These are phyloP conservation scores for Patagioenas fasciata DNA, from an alignment of 2,113 vertebrate species.

Conservation along the genomic window DNA sequence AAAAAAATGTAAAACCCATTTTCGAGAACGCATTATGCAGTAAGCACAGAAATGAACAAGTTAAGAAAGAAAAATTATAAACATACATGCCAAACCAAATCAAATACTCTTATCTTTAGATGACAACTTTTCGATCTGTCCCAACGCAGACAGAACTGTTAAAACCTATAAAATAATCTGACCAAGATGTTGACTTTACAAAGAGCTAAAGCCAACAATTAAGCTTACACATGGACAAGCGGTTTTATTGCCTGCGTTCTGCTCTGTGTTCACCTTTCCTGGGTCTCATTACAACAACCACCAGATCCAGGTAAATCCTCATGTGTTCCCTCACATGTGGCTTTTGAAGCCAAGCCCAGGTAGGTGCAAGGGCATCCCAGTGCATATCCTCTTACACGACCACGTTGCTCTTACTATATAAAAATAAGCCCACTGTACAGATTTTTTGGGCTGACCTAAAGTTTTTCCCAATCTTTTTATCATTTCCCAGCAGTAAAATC, in stretches of 20 bases:
- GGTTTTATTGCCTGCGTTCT: neutral
- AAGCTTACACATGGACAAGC: neutral
- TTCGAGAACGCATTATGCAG: neutral
- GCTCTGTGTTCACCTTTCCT: neutral
- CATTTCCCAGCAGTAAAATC: neutral
- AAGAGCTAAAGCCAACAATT: neutral
- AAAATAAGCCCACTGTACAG: neutral
- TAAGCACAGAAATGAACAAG: neutral
- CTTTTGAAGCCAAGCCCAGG: neutral
- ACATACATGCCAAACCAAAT: neutral
- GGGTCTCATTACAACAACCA: neutral
- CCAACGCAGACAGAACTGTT: neutral
- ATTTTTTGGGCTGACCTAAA: neutral
- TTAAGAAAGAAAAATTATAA: neutral
- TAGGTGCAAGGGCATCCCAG: neutral
- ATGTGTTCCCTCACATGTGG: neutral
- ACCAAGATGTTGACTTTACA: neutral
- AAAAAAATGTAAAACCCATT: neutral
- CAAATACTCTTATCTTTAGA: neutral
- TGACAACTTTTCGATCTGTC: neutral
- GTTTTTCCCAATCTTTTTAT: neutral
- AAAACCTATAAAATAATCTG: neutral
- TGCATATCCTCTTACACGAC: neutral
- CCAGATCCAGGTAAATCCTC: neutral
- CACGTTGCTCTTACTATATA: neutral